Conservation (phyloP, 1,140 invertebrate genomes). For the Eurosta solidaginis region DNA sequence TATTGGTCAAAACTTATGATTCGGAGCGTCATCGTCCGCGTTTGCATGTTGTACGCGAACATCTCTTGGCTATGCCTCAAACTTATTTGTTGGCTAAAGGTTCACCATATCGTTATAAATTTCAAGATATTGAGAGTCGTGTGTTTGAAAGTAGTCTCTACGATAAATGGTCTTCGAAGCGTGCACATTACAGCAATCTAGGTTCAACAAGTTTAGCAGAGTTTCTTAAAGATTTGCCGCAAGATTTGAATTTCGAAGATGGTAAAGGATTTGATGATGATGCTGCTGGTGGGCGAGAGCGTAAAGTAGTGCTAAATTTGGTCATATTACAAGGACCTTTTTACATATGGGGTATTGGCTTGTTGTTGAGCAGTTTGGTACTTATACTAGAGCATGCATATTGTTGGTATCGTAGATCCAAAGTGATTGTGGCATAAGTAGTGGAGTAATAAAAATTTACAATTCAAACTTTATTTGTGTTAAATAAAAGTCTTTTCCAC, state of each 20-base stretch:
- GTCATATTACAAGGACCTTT: slow-evolving; percentile 49
- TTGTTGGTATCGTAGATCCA: background rate
- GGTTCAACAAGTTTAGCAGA: slow-evolving; percentile 40
- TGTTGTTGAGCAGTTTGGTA: slow-evolving; percentile 37
- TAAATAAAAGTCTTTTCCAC: too few relatives aligned
- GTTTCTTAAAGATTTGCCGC: slow-evolving; percentile 44
- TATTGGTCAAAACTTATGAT: slow-evolving; percentile 46
- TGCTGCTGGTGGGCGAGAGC: slow-evolving; percentile 8
- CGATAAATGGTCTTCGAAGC: slow-evolving; percentile 42
- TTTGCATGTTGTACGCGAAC: slow-evolving; percentile 52
- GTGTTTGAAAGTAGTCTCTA: slow-evolving; percentile 48
- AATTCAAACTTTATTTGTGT: too few relatives aligned
- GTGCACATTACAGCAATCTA: slow-evolving; percentile 15
- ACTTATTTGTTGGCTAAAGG: slow-evolving; percentile 49
- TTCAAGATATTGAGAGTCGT: slow-evolving; percentile 41
- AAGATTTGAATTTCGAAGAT: slow-evolving; percentile 38
- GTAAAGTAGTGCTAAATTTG: slow-evolving; percentile 45
- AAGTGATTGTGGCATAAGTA: background rate
- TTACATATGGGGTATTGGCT: slow-evolving; percentile 45
- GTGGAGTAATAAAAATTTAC: background rate
- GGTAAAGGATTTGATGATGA: background rate
- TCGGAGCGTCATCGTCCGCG: slow-evolving; percentile 40
- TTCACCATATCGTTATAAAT: slow-evolving; percentile 51
- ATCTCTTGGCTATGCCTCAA: slow-evolving; percentile 46
- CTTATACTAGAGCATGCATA: slow-evolving; percentile 40